Conservation (phyloP, 1,140 invertebrate genomes). For the Atta cephalotes region DNA sequence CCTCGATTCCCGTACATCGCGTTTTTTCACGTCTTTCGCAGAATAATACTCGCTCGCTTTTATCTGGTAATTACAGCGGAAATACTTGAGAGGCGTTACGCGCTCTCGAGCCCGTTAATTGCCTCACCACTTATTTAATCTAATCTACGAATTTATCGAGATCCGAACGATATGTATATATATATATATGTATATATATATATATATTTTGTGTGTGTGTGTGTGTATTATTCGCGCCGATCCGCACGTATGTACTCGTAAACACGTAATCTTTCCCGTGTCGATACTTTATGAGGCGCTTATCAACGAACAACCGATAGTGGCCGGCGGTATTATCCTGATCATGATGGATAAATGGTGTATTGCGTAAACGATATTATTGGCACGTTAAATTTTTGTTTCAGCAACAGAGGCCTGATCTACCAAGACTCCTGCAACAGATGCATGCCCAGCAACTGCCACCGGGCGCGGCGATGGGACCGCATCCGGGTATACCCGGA, state of each 20-base stretch:
- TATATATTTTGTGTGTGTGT: no score
- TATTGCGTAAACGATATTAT: slow-evolving; percentile 19
- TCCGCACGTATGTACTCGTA: slow-evolving; percentile 6
- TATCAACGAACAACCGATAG: background rate
- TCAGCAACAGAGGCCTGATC: slow-evolving; percentile 92
- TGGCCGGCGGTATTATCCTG: background rate
- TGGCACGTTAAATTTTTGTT: slow-evolving; percentile 74
- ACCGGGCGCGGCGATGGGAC: slow-evolving; percentile 90
- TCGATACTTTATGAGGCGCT: background rate
- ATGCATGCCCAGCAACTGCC: slow-evolving; percentile 96
- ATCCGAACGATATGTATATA: slow-evolving; percentile 11
- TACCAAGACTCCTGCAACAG: slow-evolving; percentile 93
- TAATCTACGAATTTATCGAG: slow-evolving; percentile 61
- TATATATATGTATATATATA: no score
- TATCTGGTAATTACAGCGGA: slow-evolving; percentile 62
- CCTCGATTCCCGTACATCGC: slow-evolving; percentile 53
- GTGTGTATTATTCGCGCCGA: background rate
- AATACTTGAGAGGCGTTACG: slow-evolving; percentile 61
- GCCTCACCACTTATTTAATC: slow-evolving; percentile 62
- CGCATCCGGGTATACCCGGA: slow-evolving; percentile 86
- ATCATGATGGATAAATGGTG: slow-evolving; percentile 19
- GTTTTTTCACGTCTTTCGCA: slow-evolving; percentile 56
- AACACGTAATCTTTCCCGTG: slow-evolving; percentile 25
- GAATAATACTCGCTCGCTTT: slow-evolving; percentile 62
- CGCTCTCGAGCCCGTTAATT: slow-evolving; percentile 59